phyloP scores from a whole-genome alignment of 2,888 invertebrate species.

The Oeneis ivallda region DNA sequence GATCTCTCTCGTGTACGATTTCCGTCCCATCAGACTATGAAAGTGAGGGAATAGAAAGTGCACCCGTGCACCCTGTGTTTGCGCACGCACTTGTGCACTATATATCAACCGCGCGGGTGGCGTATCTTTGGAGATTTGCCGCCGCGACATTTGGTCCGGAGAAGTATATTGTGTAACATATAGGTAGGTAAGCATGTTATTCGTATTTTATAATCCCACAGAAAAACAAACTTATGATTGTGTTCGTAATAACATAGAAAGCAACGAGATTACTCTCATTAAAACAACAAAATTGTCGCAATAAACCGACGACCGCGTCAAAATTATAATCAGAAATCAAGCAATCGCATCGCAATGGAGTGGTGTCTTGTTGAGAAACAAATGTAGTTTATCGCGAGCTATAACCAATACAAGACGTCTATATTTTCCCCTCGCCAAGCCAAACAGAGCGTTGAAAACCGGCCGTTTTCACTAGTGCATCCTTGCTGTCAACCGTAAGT shows the following conservation, averaged over 20 bases:
- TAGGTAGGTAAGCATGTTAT: too few relatives aligned
- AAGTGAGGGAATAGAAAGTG: too few relatives aligned
- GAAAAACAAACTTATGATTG: neutral
- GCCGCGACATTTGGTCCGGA: too few relatives aligned
- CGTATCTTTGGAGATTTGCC: too few relatives aligned
- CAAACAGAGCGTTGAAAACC: conserved; percentile 39
- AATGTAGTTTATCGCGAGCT: conserved; percentile 36
- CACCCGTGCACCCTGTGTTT: too few relatives aligned
- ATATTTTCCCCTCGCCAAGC: conserved; percentile 12
- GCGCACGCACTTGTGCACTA: too few relatives aligned
- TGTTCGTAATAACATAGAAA: neutral
- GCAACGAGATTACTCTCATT: neutral
- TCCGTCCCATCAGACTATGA: too few relatives aligned
- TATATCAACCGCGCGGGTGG: too few relatives aligned
- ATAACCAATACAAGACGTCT: conserved; percentile 36
- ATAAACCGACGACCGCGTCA: conserved; percentile 18
- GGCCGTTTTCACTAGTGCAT: conserved; percentile 35
- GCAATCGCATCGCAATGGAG: conserved; percentile 23
- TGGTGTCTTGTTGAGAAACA: conserved; percentile 35
- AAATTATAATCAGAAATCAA: conserved; percentile 34
- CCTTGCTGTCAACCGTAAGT: conserved; percentile 24
- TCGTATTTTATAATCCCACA: neutral
- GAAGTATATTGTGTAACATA: too few relatives aligned
- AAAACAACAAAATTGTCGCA: conserved; percentile 5
- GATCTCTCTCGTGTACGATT: neutral